Conservation (phyloP, 1,140 invertebrate species). For the Philopotamus ludificatus region DNA sequence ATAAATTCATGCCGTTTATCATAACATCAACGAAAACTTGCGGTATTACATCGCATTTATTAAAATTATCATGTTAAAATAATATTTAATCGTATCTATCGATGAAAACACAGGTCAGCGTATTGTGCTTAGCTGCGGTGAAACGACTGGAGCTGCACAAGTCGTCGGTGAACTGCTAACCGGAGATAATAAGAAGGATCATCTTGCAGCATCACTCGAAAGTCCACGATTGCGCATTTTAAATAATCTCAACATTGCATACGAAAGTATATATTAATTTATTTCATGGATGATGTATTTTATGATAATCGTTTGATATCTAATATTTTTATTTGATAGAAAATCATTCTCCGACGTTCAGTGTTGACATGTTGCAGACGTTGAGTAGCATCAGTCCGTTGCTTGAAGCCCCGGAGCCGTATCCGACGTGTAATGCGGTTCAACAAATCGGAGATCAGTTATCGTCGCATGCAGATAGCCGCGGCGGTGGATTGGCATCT, state of each 20-base stretch:
- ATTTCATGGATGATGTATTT: too few species aligned
- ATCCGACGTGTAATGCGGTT: constrained; percentile 60
- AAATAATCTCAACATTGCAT: constrained; percentile 28
- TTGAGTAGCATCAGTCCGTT: constrained; percentile 18
- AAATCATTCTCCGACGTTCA: constrained; percentile 28
- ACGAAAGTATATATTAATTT: constrained; percentile 35
- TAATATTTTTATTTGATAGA: constrained; percentile 25
- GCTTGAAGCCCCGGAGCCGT: constrained; percentile 49
- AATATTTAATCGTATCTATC: background rate
- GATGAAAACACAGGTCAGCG: constrained; percentile 28
- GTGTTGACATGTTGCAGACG: constrained; percentile 12
- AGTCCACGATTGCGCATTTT: constrained; percentile 28
- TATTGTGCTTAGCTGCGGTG: constrained; percentile 37
- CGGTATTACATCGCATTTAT: constrained; percentile 18
- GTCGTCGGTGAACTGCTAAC: constrained; percentile 30
- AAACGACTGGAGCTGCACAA: constrained; percentile 31
- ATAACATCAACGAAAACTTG: constrained; percentile 35
- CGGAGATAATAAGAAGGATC: constrained; percentile 6
- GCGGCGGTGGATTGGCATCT: constrained; percentile 63
- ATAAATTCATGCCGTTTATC: constrained; percentile 31
- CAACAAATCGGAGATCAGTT: constrained; percentile 59
- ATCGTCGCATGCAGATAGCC: constrained; percentile 63
- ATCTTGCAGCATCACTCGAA: constrained; percentile 29
- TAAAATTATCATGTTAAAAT: constrained; percentile 1
- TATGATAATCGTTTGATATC: background rate